Base-by-base conservation (phyloP, 1,140 invertebrate genomes). In the Pseudoatta argentina region DNA sequence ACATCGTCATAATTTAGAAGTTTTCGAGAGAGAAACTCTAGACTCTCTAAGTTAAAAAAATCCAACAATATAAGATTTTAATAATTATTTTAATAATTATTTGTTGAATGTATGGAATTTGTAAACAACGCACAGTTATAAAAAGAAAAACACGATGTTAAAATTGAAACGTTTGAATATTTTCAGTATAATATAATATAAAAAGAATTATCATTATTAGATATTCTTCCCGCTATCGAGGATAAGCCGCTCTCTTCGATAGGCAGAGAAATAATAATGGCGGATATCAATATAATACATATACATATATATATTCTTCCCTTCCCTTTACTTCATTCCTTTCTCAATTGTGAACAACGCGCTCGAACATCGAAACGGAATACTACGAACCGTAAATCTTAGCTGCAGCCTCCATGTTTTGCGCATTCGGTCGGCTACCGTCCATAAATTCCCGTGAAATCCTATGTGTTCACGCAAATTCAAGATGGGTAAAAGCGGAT, bases 341-440 rank as follows among this genome's bases (percentile, higher is more conserved):
- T 44, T 44, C 30, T 12, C 73, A 34, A 63, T 77, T 63, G 57
- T 63, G 71, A 85, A 76, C 72, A 85, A 77, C 78, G 86, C 57
- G 75, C 72, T 76, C 44, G 67, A 88, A 85, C 87, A 87, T 89
- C 86, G 88, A 85, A 86, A 79, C 81, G 87, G 86, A 86, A 88
- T 78, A 55, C 86, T 57, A 86, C 72, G 76, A 85, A 90, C 89
- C 88, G 93, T 93, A 93, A 93, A 93, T 93, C 91, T 89, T 85
- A 87, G 82, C 91, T 86, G 78, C 91, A 88, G 86, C 91, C 87
- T 92, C 88, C 86, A 87, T 92, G 91, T 93, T 93, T 93, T 93
- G 92, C 90, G 91, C 91, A 92, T 93, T 93, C 91, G 82, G 89
- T 91, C 90, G 89, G 89, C 92, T 88, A 89, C 61, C 82, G 76